Evolutionary conservation across 2,888 invertebrate species (phyloP).

Genomic region (Ceraclea dissimilis): DNA sequence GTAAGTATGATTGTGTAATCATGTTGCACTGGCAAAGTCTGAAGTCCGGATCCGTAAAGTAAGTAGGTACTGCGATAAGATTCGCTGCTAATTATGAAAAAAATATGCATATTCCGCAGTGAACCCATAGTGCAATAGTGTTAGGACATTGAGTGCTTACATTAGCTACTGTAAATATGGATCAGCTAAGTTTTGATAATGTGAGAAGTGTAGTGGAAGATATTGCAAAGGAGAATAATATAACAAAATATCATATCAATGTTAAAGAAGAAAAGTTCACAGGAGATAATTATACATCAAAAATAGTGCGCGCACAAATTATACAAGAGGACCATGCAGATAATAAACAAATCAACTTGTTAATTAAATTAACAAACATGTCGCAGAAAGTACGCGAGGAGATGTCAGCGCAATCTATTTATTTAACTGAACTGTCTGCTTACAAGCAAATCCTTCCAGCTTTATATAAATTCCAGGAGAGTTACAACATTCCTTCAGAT

Average conservation of each 20-base stretch:
- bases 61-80: too few species aligned
- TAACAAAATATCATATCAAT: not conserved
- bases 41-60: too few species aligned
- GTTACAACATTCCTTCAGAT: not conserved
- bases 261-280: not conserved
- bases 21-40: too few species aligned
- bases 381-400: not conserved
- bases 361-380: not conserved
- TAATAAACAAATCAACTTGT: not conserved
- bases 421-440: constrained; percentile 9
- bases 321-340: not conserved
- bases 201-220: not conserved
- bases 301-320: not conserved
- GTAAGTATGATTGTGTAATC: too few species aligned
- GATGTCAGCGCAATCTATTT: too few species aligned
- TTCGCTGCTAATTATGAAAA: too few species aligned
- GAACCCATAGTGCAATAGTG: too few species aligned
- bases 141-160: too few species aligned
- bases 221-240: not conserved
- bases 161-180: not conserved
- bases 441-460: constrained; percentile 12
- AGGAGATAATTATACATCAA: constrained; percentile 11
- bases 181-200: not conserved
- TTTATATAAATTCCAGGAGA: constrained; percentile 7
- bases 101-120: too few species aligned